Evolutionary conservation across 2,113 vertebrate species (phyloP).

Genomic region (Tretioscincus oriximinensis): DNA sequence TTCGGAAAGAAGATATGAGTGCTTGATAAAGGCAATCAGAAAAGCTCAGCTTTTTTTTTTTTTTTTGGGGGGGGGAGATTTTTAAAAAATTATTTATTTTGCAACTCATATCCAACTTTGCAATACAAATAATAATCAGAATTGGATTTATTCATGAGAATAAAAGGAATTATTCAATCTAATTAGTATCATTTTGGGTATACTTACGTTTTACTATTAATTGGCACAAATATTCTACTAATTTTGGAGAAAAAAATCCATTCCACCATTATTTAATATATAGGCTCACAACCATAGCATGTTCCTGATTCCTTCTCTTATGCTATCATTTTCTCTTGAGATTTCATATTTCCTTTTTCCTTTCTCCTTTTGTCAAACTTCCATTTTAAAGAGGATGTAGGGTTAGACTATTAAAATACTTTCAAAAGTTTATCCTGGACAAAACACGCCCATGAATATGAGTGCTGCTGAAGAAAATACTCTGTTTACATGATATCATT

Average conservation of each 20-base stretch:
- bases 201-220: background rate
- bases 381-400: slow-evolving; percentile 22
- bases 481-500: slow-evolving; percentile 65
- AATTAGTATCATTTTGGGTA: background rate
- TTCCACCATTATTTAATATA: slow-evolving; percentile 5
- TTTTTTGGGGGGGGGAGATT: too few relatives aligned
- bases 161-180: too few relatives aligned
- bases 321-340: background rate
- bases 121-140: background rate
- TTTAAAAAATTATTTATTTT: too few relatives aligned
- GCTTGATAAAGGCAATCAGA: background rate
- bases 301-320: background rate
- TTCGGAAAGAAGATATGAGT: background rate
- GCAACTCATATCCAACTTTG: too few relatives aligned
- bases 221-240: background rate
- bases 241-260: background rate
- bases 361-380: slow-evolving; percentile 13
- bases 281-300: background rate
- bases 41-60: background rate
- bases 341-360: too few relatives aligned
- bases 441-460: slow-evolving; percentile 23
- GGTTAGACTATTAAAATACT: slow-evolving; percentile 15
- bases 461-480: slow-evolving; percentile 52
- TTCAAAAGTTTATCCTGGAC: slow-evolving; percentile 9
- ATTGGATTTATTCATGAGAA: too few relatives aligned